Evolutionary conservation across 2,113 vertebrate species (phyloP), one percentile per base, ranked within the genome.

Genomic region (Pangasianodon hypophthalmus): DNA sequence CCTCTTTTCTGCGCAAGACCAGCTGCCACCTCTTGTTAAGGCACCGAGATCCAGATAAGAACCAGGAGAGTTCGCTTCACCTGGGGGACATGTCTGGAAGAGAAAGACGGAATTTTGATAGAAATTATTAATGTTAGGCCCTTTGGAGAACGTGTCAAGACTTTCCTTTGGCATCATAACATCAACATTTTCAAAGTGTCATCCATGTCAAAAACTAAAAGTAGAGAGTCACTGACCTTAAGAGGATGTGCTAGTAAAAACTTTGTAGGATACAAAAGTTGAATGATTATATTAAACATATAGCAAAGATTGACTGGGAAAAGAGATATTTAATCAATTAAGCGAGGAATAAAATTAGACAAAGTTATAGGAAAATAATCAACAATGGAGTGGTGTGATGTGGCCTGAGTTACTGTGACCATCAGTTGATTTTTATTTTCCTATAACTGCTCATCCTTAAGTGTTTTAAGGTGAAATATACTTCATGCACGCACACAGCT

Each of bases 21-120:
- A 86, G 64, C 80, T 87, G 86, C 86, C 83, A 88, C 81, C 60
- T 84, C 67, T 2, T 41, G 64, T 89, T 73, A 90, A 88, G 85
- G 84, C 54, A 21, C 48, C 29, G 1, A n/a, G 37, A 50, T 54
- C 16, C 32, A 44, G 81, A 79, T 18, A 29, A 29, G 56, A 67
- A n/a, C 16, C 60, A 18, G 29, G 84, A 24, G 46, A 86, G 60
- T 3, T 71, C 46, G 0, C 50, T 50, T 86, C 60, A 29, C 26
- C 83, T 64, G 21, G 9, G 14, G 32, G 4, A 84, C 21, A 10
- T n/a, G 60, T 50, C 84, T 52, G 84, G 26, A 64, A 46, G 84
- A 62, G 26, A 52, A 54, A 85, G 21, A 29, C 3, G 0, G 6
- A 26, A 46, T 29, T 64, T 64, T 14, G 3, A 44, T 64, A 64